Evolutionary conservation across 2,888 invertebrate species (phyloP), one percentile per base, ranked within the genome.

Genomic region (Automeris io): DNA sequence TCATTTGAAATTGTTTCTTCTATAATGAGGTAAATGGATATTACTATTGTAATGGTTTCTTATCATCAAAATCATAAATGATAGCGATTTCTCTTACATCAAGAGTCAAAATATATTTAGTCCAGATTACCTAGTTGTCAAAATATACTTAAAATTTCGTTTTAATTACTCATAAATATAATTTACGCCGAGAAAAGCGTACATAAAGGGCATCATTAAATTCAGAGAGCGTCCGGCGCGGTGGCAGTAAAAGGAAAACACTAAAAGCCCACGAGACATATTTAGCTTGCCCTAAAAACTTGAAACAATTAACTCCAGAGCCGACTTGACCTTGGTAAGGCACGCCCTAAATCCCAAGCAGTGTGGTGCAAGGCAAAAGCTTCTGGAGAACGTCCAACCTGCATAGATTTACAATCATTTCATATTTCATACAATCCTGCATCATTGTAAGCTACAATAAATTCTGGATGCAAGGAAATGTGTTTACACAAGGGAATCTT

Each of bases 301-400:
- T 31, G 35, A 39, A 13, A 37, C 37, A 37, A 37, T 37, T 32
- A 37, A 37, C 22, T 32, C 37, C 31, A 42, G 38, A 22, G 26
- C 37, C 37, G 43, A 51, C 57, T 61, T 57, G 57, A 47, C 59
- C 61, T 61, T 59, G 54, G 33, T 24, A 16, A 25, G 41, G 43
- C 29, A 7, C 54, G 59, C 51, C 56, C 58, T 53, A 56, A 46
- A 51, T 54, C 48, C 23, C 9, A 38, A 45, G 18, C 24, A 8
- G 2, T 37, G 40, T 19, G 37, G 35, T 36, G 24, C 35, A 43
- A 45, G 37, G 39, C 26, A 36, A 12, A 36, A 13, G 36, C 29
- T 26, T 11, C 13, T 8, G 7, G 3, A 16, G 1, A 18, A 29
- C 4, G 13, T 13, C 5, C 12, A n/a, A n/a, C n/a, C n/a, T 1